Conservation (phyloP, 1,140 invertebrate species). For the Trichogramma pretiosum region DNA sequence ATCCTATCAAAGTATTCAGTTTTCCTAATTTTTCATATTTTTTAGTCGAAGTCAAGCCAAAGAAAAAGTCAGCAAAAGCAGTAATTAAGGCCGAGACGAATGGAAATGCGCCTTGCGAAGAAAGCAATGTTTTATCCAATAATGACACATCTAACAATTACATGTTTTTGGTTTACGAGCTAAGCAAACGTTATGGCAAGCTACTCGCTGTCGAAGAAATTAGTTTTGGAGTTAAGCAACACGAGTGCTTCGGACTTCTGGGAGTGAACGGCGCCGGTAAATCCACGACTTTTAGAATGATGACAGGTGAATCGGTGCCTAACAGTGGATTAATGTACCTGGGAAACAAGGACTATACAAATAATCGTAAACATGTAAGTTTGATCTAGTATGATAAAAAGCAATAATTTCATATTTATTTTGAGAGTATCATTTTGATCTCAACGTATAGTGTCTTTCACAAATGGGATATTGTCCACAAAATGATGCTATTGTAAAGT, state of each 20-base stretch:
- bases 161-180: slow-evolving; percentile 40
- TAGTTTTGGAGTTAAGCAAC: slow-evolving; percentile 61
- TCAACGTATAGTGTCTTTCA: slow-evolving; percentile 41
- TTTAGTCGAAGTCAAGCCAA: slow-evolving; percentile 2
- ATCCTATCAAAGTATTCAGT: too few species aligned
- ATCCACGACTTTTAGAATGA: slow-evolving; percentile 80
- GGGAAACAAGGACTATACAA: slow-evolving; percentile 34
- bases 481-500: slow-evolving; percentile 61
- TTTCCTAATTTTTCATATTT: background rate
- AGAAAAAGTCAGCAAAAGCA: background rate
- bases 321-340: slow-evolving; percentile 53
- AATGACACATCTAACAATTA: slow-evolving; percentile 21
- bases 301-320: slow-evolving; percentile 59
- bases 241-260: slow-evolving; percentile 77
- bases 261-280: slow-evolving; percentile 81
- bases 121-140: slow-evolving; percentile 11
- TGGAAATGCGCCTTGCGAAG: slow-evolving; percentile 5
- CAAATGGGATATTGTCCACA: slow-evolving; percentile 63
- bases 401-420: too few species aligned
- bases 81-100: slow-evolving; percentile 1
- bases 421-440: background rate
- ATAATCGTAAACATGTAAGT: slow-evolving; percentile 43
- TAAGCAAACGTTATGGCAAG: slow-evolving; percentile 62
- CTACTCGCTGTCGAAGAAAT: slow-evolving; percentile 59
- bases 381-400: too few species aligned